Conservation (phyloP, 2,888 invertebrate genomes). For the Cistogaster globosa region DNA sequence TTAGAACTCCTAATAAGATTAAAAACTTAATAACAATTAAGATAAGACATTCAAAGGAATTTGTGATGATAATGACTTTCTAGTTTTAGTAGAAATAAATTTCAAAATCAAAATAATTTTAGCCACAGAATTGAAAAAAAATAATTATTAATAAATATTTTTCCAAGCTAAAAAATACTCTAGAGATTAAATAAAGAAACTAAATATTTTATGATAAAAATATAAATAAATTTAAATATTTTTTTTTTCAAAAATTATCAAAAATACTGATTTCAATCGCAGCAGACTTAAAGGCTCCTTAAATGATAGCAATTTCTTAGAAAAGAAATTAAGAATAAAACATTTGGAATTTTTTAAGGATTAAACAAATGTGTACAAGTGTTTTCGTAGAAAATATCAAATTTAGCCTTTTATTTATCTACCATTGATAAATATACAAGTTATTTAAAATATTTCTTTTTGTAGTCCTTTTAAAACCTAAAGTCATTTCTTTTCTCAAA, state of each 20-base stretch:
- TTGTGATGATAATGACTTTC: not conserved
- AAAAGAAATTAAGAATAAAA: slow-evolving; percentile 15
- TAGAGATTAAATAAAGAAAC: not conserved
- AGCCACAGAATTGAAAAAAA: not conserved
- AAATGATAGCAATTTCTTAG: slow-evolving; percentile 37
- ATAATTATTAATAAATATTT: not conserved
- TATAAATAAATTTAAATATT: not conserved
- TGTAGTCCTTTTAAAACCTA: not conserved
- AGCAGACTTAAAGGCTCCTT: slow-evolving; percentile 61
- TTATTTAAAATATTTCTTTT: slow-evolving; percentile 29
- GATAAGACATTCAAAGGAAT: slow-evolving; percentile 4
- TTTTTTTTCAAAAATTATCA: slow-evolving; percentile 21
- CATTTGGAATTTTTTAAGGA: slow-evolving; percentile 1
- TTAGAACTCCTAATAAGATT: slow-evolving; percentile 32
- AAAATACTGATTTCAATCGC: not conserved
- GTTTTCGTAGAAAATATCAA: slow-evolving; percentile 62
- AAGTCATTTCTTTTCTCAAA: slow-evolving; percentile 55
- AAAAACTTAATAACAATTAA: not conserved
- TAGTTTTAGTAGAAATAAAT: slow-evolving; percentile 12
- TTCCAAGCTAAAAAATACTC: slow-evolving; percentile 1
- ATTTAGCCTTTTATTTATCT: slow-evolving; percentile 20
- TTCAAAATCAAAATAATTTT: not conserved
- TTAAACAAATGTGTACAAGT: slow-evolving; percentile 74
- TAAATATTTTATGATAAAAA: slow-evolving; percentile 1
- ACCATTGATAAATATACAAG: slow-evolving; percentile 30